phyloP scores from a whole-genome alignment of 2,888 invertebrate genomes.

The Drosophila quinaria region DNA sequence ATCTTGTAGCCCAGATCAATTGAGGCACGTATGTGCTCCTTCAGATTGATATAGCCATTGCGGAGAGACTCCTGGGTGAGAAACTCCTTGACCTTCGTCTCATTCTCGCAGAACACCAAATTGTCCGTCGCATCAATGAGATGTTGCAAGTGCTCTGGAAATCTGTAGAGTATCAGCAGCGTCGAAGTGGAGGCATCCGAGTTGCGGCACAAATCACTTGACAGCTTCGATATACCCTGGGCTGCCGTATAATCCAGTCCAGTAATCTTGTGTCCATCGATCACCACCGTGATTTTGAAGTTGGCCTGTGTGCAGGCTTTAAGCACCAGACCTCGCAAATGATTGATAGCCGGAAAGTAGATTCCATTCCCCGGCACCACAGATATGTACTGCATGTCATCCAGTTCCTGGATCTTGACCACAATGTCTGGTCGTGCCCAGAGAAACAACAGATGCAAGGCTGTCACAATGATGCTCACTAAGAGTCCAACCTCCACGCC shows the following conservation, averaged over 20 bases:
- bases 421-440: constrained; percentile 89
- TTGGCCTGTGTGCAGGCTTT: constrained; percentile 86
- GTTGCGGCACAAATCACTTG: constrained; percentile 78
- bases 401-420: constrained; percentile 84
- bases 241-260: constrained; percentile 90
- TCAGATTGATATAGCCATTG: constrained; percentile 84
- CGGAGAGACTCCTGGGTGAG: constrained; percentile 84
- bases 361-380: constrained; percentile 90
- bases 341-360: constrained; percentile 91
- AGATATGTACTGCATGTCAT: constrained; percentile 87
- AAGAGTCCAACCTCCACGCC: constrained; percentile 94
- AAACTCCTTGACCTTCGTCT: constrained; percentile 81
- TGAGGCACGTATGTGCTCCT: constrained; percentile 85
- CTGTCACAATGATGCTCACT: constrained; percentile 89
- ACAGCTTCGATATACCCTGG: constrained; percentile 86
- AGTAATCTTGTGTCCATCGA: constrained; percentile 89
- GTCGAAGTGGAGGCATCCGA: constrained; percentile 73
- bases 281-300: constrained; percentile 87
- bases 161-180: constrained; percentile 79
- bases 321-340: constrained; percentile 87
- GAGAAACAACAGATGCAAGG: constrained; percentile 88
- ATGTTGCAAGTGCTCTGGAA: constrained; percentile 77
- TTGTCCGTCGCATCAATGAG: constrained; percentile 84
- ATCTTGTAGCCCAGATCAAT: constrained; percentile 85
- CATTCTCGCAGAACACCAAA: constrained; percentile 83